Percentiles rank a stretch among this genome's conserved stretches.
Evolutionary conservation across 2,888 invertebrate genomes (phyloP).

Genomic region (Argyra leucocephala): DNA sequence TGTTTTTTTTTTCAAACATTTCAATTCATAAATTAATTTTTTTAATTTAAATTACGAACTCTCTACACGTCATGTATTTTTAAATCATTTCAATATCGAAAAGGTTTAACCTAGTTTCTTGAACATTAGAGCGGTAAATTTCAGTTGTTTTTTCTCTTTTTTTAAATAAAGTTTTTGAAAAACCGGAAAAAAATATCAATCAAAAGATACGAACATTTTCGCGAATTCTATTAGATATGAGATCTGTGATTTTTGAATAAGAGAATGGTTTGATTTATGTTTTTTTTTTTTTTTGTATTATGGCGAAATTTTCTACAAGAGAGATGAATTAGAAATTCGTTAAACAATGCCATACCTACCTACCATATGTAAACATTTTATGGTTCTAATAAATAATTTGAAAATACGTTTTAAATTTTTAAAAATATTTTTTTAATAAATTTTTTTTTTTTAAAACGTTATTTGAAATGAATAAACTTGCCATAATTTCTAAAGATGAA

Average conservation of each 20-base stretch:
- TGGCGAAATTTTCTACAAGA: neutral
- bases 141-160: neutral
- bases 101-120: neutral
- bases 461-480: too few species aligned
- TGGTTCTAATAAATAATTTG: neutral
- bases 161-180: neutral
- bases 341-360: neutral
- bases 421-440: too few species aligned
- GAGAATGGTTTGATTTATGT: neutral
- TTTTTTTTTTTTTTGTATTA: neutral
- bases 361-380: neutral
- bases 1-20: too few species aligned
- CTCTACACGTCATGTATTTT: too few species aligned
- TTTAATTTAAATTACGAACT: too few species aligned
- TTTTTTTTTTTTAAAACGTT: too few species aligned
- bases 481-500: too few species aligned
- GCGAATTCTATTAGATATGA: neutral
- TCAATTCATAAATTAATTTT: too few species aligned
- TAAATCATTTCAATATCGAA: neutral
- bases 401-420: too few species aligned
- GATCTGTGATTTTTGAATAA: neutral
- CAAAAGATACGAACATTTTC: neutral
- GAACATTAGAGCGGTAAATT: neutral
- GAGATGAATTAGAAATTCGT: slow-evolving; percentile 1
- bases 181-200: neutral